Base-by-base conservation (phyloP, 1,140 invertebrate genomes). In the Bombus huntii region DNA sequence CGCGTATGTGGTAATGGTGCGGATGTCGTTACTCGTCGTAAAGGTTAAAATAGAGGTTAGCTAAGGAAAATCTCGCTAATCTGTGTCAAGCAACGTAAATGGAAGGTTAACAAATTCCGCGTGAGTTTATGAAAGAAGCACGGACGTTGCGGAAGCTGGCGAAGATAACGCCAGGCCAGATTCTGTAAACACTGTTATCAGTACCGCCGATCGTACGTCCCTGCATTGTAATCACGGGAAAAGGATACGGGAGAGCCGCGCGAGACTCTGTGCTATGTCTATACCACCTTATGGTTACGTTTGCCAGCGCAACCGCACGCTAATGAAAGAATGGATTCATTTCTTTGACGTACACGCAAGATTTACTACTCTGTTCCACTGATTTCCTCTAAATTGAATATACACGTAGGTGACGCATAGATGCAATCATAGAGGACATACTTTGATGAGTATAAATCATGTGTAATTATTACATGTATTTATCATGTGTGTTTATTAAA, bases 161-260 rank as follows among this genome's bases (percentile, higher is more conserved):
- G 78, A 59, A 89, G 87, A 89, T 89, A 89, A 89, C 88, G 80
- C 57, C 70, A 77, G 65, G 79, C 74, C 79, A 86, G 83, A 86
- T 89, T 82, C 83, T 75, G 88, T 89, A 89, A 89, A 89, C 84
- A 89, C 83, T 80, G 84, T 89, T 89, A 89, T 89, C 88, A 75
- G 53, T 75, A 5, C 42, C 62, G 37, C 31, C 31, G 88, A 89
- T 85, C 88, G 88, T 77, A 68, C 84, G 75, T 71, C 70, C 31
- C 70, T 82, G 84, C 79, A 86, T 89, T 80, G 70, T 80, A 89
- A 86, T 89, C 83, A 74, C 79, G 73, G 31, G 75, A 65, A 75
- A 79, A 89, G 87, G 68, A 85, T 89, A 77, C 74, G 37, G 78
- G 70, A 62, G 15, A 62, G 28, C 25, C 13, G 25, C 31, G 47